These are phyloP conservation scores for Sinocyclocheilus rhinocerous DNA, from an alignment of 2,113 vertebrate species.

Conservation along the genomic window DNA sequence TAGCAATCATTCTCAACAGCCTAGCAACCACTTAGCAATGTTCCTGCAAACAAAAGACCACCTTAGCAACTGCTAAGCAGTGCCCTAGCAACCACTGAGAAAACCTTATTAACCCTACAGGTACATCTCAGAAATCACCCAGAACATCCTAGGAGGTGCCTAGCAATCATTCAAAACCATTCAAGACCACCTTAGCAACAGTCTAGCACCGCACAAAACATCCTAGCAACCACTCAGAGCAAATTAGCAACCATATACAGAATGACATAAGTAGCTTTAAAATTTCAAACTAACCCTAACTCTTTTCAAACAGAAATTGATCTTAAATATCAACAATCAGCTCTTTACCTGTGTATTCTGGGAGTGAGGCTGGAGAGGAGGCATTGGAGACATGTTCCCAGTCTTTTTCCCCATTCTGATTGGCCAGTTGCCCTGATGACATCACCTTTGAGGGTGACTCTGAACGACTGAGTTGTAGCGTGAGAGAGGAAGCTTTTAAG, in stretches of 20 bases:
- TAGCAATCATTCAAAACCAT: not conserved
- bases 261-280: not conserved
- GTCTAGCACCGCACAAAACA: not conserved
- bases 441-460: conserved; percentile 77
- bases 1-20: not conserved
- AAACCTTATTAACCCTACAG: not conserved
- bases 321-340: not conserved
- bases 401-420: conserved; percentile 81
- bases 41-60: not conserved
- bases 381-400: conserved; percentile 81
- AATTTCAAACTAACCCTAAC: not conserved
- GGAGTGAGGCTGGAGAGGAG: conserved; percentile 80
- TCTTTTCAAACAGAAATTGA: not conserved
- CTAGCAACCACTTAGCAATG: not conserved
- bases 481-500: not conserved
- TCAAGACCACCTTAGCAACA: not conserved
- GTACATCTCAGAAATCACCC: not conserved
- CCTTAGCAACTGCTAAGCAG: not conserved
- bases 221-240: not conserved
- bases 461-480: conserved; percentile 62
- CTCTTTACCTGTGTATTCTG: conserved; percentile 84
- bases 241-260: no score
- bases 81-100: no score
- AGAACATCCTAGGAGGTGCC: not conserved
- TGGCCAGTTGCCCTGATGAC: conserved; percentile 75